Evolutionary conservation across 2,888 invertebrate species (phyloP).

Genomic region (Caenorhabditis japonica): DNA sequence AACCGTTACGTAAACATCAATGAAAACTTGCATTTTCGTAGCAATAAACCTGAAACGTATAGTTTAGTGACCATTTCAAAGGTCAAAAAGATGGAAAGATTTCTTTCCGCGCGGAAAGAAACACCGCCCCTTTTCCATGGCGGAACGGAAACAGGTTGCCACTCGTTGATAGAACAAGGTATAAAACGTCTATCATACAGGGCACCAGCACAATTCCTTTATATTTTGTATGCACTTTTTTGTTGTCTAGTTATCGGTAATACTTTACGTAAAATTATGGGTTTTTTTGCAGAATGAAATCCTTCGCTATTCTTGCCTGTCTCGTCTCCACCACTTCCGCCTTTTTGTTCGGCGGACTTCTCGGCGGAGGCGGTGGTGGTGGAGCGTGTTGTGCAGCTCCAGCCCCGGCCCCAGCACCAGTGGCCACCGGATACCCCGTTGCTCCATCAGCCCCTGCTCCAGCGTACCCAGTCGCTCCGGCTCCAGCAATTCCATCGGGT

Average conservation of each 20-base stretch:
- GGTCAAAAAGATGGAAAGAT: constrained; percentile 24
- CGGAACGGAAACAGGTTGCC: constrained; percentile 43
- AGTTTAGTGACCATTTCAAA: too few relatives aligned
- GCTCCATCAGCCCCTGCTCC: constrained; percentile 46
- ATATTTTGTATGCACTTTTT: too few relatives aligned
- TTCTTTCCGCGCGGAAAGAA: neutral
- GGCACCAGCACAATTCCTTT: too few relatives aligned
- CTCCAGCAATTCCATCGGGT: constrained; percentile 43
- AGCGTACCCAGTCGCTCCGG: constrained; percentile 36
- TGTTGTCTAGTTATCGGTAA: neutral
- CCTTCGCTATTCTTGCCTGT: constrained; percentile 25
- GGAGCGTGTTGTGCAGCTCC: constrained; percentile 34
- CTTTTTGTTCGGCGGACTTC: constrained; percentile 29
- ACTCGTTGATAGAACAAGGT: neutral
- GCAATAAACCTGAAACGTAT: too few relatives aligned
- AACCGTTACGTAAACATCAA: too few relatives aligned
- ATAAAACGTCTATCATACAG: constrained; percentile 1
- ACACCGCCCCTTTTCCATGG: constrained; percentile 27
- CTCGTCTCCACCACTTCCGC: constrained; percentile 42
- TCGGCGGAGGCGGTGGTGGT: constrained; percentile 44
- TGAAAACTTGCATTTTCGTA: too few relatives aligned
- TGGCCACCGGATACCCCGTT: constrained; percentile 15
- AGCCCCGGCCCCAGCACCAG: constrained; percentile 26
- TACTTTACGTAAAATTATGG: neutral
- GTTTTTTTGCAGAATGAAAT: constrained; percentile 19